Evolutionary conservation across 2,113 vertebrate species (phyloP), one percentile per base, ranked within the genome.

Genomic region (Garra rufa): DNA sequence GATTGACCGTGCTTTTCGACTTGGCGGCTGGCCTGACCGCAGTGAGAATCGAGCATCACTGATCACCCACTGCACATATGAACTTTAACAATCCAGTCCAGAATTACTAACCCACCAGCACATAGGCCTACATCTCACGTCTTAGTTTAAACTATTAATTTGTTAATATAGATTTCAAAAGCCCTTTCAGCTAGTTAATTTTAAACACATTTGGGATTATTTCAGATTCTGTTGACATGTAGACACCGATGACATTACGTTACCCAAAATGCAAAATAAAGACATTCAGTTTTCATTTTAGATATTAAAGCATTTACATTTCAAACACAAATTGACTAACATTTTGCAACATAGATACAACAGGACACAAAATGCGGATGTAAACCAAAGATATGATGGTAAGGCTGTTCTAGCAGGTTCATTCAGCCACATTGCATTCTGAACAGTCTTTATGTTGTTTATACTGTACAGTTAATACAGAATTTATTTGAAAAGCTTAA

Each of bases 401-500:
- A 44, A 44, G 2, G 13, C n/a, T 70, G 34, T 73, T 71, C 0
- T 2, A 21, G 4, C 0, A 10, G 15, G 17, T 38, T 21, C 17
- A 21, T 38, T 69, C 17, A 17, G 63, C 15, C 3, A 67, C 3
- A 67, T 38, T 9, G 30, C 67, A n/a, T 71, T 43, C 19, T 71
- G 69, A 24, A 2, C 38, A 26, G 3, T 73, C 11, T 8, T 30
- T 74, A 7, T 10, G 13, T 74, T 30, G 1, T 34, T 2, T 34
- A 69, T 38, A 69, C 11, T 21, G 34, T 38, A 6, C 63, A 34
- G 17, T 67, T 34, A 9, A 41, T 41, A 38, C n/a, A 75, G 3
- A 75, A 4, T 6, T 97, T 91, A 98, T 82, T 95, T 97, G 85
- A 98, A 95, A 75, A 99, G 92, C 57, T 96, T 97, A 82, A 98